These are phyloP conservation scores for Herpetotheres cachinnans DNA, from an alignment of 2,113 vertebrate genomes.

Conservation along the genomic window DNA sequence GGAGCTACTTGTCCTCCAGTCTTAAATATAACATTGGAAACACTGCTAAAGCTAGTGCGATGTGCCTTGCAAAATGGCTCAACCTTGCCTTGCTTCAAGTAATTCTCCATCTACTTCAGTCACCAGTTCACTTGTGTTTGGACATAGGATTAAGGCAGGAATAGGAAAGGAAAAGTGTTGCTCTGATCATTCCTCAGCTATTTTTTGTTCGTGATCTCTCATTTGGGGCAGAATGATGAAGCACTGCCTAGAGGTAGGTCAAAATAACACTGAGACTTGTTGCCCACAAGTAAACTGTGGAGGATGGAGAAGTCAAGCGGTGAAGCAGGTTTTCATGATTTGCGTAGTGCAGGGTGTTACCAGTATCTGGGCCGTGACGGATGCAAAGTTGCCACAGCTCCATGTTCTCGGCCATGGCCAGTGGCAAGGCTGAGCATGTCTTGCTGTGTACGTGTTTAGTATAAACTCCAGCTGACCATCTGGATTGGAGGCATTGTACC, in stretches of 20 bases:
- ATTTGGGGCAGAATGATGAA: not conserved
- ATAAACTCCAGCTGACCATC: not conserved
- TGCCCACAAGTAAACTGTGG: not conserved
- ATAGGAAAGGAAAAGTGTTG: not conserved
- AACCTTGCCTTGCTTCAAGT: not conserved
- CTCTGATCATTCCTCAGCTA: not conserved
- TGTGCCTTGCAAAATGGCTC: not conserved
- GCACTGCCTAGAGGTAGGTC: not conserved
- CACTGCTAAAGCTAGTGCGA: not conserved
- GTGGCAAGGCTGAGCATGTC: not conserved
- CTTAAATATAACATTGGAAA: not conserved
- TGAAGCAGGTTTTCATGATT: not conserved
- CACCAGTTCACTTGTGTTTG: not conserved
- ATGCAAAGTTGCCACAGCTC: not conserved
- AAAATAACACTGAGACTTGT: not conserved
- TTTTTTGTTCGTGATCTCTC: not conserved
- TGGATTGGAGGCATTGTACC: not conserved
- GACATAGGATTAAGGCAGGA: not conserved
- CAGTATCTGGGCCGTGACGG: rapidly evolving
- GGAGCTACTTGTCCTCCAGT: not conserved
- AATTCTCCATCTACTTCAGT: not conserved
- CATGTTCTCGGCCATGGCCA: rapidly evolving
- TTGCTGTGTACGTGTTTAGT: rapidly evolving
- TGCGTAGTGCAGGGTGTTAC: not conserved
- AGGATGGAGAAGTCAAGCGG: not conserved